These are phyloP conservation scores for Lytechinus pictus DNA, from an alignment of 35 echinoderm and acorn worm species.

Conservation along the genomic window DNA sequence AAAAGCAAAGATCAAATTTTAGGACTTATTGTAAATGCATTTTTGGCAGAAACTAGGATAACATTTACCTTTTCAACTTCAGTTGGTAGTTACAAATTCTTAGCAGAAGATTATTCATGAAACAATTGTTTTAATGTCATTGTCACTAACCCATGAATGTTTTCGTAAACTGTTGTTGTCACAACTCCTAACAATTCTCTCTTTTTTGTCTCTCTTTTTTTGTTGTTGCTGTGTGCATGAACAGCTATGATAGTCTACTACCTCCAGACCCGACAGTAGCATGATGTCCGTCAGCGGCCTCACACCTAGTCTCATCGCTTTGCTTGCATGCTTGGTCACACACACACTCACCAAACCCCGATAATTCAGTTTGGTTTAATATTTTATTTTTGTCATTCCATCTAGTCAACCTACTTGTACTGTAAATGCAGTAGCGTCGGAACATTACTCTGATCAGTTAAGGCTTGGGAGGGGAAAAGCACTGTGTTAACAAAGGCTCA, in stretches of 20 bases:
- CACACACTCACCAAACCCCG: background rate
- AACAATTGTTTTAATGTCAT: background rate
- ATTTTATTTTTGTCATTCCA: background rate
- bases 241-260: background rate
- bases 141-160: background rate
- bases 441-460: too few species aligned
- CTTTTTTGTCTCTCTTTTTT: background rate
- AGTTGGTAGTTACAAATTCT: too few species aligned
- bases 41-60: too few species aligned
- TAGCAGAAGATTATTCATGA: too few species aligned
- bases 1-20: too few species aligned
- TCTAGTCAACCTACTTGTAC: conserved; percentile 3
- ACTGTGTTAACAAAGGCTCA: too few species aligned
- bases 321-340: background rate
- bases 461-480: too few species aligned
- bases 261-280: background rate
- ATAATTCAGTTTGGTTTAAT: background rate
- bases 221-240: background rate
- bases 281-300: background rate
- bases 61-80: too few species aligned
- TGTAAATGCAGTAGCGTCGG: too few species aligned
- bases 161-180: background rate
- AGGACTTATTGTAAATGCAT: too few species aligned
- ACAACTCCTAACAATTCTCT: background rate
- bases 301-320: background rate